A percentile compares a stretch with the other conserved stretches of the same genome.
These are phyloP conservation scores for Drosophila azteca DNA, from an alignment of 1,140 invertebrate species.

Conservation along the genomic window DNA sequence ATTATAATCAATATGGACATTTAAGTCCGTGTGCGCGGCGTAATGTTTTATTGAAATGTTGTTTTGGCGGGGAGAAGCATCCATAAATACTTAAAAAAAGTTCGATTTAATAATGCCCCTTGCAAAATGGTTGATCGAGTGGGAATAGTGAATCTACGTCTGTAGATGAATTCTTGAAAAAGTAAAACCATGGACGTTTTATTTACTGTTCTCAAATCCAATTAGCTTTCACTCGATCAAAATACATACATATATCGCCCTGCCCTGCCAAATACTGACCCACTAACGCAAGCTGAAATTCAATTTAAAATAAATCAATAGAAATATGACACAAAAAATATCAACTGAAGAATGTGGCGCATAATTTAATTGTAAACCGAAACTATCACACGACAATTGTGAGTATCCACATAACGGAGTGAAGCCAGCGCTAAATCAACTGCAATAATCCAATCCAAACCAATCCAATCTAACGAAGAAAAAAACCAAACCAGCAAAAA, in stretches of 20 bases:
- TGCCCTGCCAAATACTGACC: neutral
- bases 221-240: neutral
- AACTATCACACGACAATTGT: conserved; percentile 12
- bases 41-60: neutral
- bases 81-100: too few species aligned
- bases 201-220: conserved; percentile 17
- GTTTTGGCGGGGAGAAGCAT: neutral
- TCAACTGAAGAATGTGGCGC: conserved; percentile 27
- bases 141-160: too few species aligned
- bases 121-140: too few species aligned
- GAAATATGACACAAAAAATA: conserved; percentile 27
- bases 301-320: conserved; percentile 28
- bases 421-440: conserved; percentile 30
- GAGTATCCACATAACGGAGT: neutral
- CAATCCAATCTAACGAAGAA: conserved; percentile 36
- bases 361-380: conserved; percentile 30
- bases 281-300: conserved; percentile 22
- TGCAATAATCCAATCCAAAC: conserved; percentile 28
- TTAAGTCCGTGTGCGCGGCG: neutral
- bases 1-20: neutral
- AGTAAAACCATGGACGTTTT: too few species aligned
- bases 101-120: too few species aligned
- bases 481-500: neutral
- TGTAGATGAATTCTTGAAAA: too few species aligned
- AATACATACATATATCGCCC: too few species aligned